A percentile compares a stretch with the other conserved stretches of the same genome.
Evolutionary conservation across 2,888 invertebrate genomes (phyloP).

Genomic region (Muschampia plurimacula): DNA sequence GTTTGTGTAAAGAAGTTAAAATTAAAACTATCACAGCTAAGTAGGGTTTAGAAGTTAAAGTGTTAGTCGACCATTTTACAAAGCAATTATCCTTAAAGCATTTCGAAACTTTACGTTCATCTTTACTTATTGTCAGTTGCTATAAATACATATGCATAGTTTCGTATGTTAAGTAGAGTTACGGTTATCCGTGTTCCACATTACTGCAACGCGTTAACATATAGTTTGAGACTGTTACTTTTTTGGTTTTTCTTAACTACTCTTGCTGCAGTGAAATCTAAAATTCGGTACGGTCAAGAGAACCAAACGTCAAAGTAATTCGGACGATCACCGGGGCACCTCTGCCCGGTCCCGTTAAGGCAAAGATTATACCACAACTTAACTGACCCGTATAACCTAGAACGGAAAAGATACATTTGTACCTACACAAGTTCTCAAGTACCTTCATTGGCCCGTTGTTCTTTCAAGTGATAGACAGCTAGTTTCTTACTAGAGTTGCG

Average conservation of each 20-base stretch:
- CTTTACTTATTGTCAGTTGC: not conserved
- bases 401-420: constrained; percentile 28
- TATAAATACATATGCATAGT: not conserved
- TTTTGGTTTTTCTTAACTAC: not conserved
- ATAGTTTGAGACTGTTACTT: constrained; percentile 10
- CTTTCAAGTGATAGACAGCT: constrained; percentile 1
- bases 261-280: constrained; percentile 5
- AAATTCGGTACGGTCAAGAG: constrained; percentile 6
- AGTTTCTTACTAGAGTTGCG: no score
- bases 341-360: constrained; percentile 59
- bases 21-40: no score
- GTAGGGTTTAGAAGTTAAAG: no score
- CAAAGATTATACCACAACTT: constrained; percentile 52
- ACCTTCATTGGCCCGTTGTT: not conserved
- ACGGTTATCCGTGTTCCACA: not conserved
- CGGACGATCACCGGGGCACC: constrained; percentile 51
- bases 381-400: constrained; percentile 44
- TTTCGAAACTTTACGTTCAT: no score
- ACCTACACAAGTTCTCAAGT: not conserved
- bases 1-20: no score
- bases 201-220: not conserved
- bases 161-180: not conserved
- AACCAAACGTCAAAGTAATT: constrained; percentile 37
- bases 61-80: no score
- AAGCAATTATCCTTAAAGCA: no score